Evolutionary conservation across 2,888 invertebrate genomes (phyloP), one percentile per base, ranked within the genome.

Genomic region (Saturnia japonica): DNA sequence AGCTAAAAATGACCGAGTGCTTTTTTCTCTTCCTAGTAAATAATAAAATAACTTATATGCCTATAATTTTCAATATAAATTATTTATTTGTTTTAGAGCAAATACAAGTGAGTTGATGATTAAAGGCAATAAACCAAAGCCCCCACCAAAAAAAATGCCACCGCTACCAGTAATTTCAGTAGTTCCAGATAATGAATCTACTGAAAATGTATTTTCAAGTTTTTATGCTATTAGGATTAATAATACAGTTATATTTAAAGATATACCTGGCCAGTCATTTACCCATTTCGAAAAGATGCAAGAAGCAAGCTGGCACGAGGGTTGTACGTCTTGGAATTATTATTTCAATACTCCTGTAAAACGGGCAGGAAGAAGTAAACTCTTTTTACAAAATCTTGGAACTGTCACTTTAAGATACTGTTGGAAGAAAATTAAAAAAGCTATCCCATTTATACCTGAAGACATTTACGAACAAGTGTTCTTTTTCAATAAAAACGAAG

Each of bases 401-500:
- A 94, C 93, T 16, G 88, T 90, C 0, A 81, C 91, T 8, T 77
- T 95, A 14, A 83, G 88, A 71, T 95, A 94, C 78, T 91, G 91
- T 71, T 95, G 95, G 95, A 91, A 90, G 73, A 89, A 85, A 80
- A 77, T 92, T 19, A 88, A 84, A 72, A 82, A 80, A 67, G 73
- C 84, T 0, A 82, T 91, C 45, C 85, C 84, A 4, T 85, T 85
- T 51, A 86, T 91, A 75, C 86, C 88, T 6, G 88, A 89, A 72
- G 85, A 84, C 64, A 76, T 74, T 47, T 83, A 80, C 70, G 88
- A 85, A 62, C 93, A 90, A 80, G 88, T 88, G 0, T 96, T 95
- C 78, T 95, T 90, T 79, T 95, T 95, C 73, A 92, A 95, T 72
- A 95, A 95, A 83, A 95, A 94, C 74, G 94, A 94, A 80, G 88